phyloP scores from a whole-genome alignment of 2,797 vertebrate species.

The Sebastolobus alascanus region DNA sequence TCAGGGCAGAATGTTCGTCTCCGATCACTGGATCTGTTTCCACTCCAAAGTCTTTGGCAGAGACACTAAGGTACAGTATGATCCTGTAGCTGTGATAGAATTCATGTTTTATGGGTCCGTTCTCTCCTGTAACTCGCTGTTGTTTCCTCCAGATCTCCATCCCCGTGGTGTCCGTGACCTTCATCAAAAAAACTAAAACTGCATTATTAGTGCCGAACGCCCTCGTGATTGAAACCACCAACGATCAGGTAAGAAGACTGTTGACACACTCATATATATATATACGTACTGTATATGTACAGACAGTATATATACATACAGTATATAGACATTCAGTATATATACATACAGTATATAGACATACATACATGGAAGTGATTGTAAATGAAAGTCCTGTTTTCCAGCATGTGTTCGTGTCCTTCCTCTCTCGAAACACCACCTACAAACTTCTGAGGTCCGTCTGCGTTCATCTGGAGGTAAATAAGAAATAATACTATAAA shows the following conservation, averaged over 20 bases:
- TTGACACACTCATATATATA: fast-evolving
- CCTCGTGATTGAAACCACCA: slow-evolving; percentile 89
- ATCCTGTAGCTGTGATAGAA: not conserved
- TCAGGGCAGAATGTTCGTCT: slow-evolving; percentile 95
- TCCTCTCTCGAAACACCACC: slow-evolving; percentile 95
- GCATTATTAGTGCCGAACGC: slow-evolving; percentile 96
- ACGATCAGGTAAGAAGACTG: slow-evolving; percentile 89
- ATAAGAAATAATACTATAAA: slow-evolving; percentile 34
- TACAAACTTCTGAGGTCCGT: slow-evolving; percentile 93
- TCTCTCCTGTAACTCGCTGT: not conserved
- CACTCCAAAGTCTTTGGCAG: slow-evolving; percentile 97
- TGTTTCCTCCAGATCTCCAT: slow-evolving; percentile 89
- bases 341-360: no score
- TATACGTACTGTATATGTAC: not conserved
- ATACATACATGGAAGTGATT: not conserved
- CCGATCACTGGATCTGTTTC: slow-evolving; percentile 98
- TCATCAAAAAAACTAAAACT: slow-evolving; percentile 97
- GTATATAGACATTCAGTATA: no score
- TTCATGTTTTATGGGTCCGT: not conserved
- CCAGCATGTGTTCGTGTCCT: slow-evolving; percentile 95
- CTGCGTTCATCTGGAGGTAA: slow-evolving; percentile 92
- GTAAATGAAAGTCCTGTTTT: slow-evolving; percentile 65
- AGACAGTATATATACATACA: no score
- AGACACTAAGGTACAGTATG: slow-evolving; percentile 90
- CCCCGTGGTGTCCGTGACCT: slow-evolving; percentile 88